Conservation (phyloP, 2,113 vertebrate genomes). For the Sander lucioperca region DNA sequence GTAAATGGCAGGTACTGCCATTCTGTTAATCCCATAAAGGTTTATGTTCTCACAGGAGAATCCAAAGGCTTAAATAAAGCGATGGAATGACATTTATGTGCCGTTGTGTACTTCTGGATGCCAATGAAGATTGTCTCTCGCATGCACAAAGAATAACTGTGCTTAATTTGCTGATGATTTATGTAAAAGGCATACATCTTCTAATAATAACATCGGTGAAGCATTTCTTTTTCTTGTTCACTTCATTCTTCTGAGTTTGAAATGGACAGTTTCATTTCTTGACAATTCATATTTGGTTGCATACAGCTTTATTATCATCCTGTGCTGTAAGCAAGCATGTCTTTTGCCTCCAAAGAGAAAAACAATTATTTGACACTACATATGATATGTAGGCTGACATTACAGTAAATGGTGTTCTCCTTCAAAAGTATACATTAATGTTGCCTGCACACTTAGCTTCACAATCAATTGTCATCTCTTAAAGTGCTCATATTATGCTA, state of each 20-base stretch:
- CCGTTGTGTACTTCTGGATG: conserved; percentile 1
- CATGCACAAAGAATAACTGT: not conserved
- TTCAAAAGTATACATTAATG: not conserved
- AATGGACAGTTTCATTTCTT: not conserved
- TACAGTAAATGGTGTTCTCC: not conserved
- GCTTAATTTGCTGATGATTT: not conserved
- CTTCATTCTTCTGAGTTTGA: not conserved
- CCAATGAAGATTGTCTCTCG: not conserved
- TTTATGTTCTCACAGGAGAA: conserved; percentile 2
- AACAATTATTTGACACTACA: not conserved
- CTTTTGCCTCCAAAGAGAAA: not conserved
- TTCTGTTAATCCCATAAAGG: conserved; percentile 8
- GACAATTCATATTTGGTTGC: not conserved
- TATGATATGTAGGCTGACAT: not conserved
- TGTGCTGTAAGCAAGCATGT: not conserved
- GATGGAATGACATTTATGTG: conserved; percentile 7
- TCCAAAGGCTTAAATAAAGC: conserved; percentile 9
- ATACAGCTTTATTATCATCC: not conserved
- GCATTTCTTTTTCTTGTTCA: not conserved
- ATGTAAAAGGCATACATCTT: not conserved
- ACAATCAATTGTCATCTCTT: not conserved
- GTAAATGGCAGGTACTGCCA: not conserved
- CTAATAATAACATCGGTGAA: not conserved
- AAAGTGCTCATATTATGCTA: no score
- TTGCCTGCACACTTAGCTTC: not conserved